These are phyloP conservation scores for Tetragonula carbonaria DNA, from an alignment of 2,888 invertebrate genomes.

Conservation along the genomic window DNA sequence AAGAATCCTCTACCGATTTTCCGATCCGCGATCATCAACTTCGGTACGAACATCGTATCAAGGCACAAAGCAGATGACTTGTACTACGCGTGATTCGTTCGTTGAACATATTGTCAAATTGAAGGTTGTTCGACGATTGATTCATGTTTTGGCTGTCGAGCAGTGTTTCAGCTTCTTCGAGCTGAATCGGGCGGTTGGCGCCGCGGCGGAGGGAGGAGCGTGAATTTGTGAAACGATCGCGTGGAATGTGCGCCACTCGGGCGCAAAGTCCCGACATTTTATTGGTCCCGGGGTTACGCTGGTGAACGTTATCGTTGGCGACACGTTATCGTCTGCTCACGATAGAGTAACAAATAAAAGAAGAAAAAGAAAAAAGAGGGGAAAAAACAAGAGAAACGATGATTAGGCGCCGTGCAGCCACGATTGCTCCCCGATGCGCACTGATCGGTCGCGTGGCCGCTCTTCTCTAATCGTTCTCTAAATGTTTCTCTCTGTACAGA, in stretches of 20 bases:
- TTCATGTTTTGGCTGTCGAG: background rate
- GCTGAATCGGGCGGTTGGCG: background rate
- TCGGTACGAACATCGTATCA: background rate
- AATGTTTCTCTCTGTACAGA: background rate
- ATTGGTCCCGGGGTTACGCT: slow-evolving; percentile 72
- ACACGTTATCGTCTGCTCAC: slow-evolving; percentile 67
- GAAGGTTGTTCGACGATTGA: background rate
- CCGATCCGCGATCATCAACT: background rate
- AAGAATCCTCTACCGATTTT: background rate
- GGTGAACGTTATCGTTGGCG: slow-evolving; percentile 65
- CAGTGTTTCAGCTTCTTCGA: background rate
- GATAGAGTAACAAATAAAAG: slow-evolving; percentile 6
- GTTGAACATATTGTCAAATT: background rate
- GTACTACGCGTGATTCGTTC: background rate
- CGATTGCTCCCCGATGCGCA: slow-evolving; percentile 44
- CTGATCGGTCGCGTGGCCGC: slow-evolving; percentile 39
- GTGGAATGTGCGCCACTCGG: slow-evolving; percentile 64
- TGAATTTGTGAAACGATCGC: slow-evolving; percentile 51
- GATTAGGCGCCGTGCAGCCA: slow-evolving; percentile 61
- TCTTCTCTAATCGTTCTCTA: slow-evolving; percentile 6
- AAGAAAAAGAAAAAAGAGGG: too few relatives aligned
- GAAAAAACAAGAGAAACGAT: slow-evolving; percentile 40
- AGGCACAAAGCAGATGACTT: background rate
- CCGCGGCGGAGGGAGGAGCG: background rate
- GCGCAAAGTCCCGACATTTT: slow-evolving; percentile 78